Evolutionary conservation across 2,888 invertebrate genomes (phyloP).

Genomic region (Amaurobius ferox): DNA sequence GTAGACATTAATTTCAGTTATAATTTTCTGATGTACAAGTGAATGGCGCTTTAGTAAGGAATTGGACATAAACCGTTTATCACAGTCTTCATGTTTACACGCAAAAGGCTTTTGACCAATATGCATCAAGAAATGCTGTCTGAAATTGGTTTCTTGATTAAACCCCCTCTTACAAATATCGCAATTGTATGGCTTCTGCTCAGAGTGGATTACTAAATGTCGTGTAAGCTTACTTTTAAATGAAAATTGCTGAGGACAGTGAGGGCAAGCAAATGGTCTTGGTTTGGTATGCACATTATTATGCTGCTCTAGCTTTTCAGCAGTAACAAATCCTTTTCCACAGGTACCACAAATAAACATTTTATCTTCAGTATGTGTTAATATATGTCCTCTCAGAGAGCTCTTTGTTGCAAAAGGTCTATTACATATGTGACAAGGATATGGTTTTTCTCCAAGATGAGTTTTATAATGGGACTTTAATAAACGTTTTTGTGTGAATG

Average conservation of each 20-base stretch:
- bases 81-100: not conserved
- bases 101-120: not conserved
- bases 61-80: not conserved
- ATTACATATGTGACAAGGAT: not conserved
- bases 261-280: not conserved
- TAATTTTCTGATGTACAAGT: not conserved
- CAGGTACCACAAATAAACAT: not conserved
- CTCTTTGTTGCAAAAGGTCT: not conserved
- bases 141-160: not conserved
- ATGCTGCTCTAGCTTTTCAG: not conserved
- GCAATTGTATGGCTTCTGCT: not conserved
- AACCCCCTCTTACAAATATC: not conserved
- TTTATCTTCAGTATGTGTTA: not conserved
- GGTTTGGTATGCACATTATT: not conserved
- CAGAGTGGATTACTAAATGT: not conserved
- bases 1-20: not conserved
- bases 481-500: not conserved
- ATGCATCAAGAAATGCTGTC: not conserved
- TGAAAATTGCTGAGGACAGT: not conserved
- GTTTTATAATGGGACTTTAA: conserved; percentile 2
- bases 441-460: not conserved
- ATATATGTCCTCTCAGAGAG: not conserved
- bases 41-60: not conserved
- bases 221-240: not conserved
- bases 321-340: not conserved